Conservation (phyloP, 1,140 invertebrate species). For the Drosophila bocki region DNA sequence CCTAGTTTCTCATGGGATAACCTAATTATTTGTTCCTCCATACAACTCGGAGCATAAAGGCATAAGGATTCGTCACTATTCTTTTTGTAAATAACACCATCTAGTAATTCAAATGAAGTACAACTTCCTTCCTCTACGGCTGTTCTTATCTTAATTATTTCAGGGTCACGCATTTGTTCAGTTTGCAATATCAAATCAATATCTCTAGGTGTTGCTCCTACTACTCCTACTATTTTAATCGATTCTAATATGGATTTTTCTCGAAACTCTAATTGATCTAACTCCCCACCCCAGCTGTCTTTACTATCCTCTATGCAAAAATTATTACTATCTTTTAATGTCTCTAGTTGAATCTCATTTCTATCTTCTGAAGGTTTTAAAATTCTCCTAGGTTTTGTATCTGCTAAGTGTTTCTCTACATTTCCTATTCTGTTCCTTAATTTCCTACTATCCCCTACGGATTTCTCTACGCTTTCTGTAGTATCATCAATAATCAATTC, state of each 20-base stretch:
- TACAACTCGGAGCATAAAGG: background rate
- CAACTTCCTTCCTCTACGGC: background rate
- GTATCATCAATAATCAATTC: no score
- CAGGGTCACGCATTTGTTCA: background rate
- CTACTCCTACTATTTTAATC: slow-evolving; percentile 2
- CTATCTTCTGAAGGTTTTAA: no score
- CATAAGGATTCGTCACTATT: background rate
- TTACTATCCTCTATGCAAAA: background rate
- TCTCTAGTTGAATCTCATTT: no score
- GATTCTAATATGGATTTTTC: background rate
- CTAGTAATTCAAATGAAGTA: background rate
- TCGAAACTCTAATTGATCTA: background rate
- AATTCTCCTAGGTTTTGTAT: no score
- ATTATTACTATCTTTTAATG: no score
- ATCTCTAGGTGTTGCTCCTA: slow-evolving; percentile 2
- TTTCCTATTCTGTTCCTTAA: no score
- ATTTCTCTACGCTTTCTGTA: no score
- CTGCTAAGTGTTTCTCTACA: no score
- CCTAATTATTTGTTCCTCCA: slow-evolving; percentile 2
- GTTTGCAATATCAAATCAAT: background rate
- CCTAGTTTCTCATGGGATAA: background rate
- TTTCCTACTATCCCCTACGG: no score
- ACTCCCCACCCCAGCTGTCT: background rate
- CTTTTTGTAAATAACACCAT: background rate
- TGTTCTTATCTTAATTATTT: background rate